Conservation (phyloP, 1,140 invertebrate genomes). For the Drosophila rhopaloa region DNA sequence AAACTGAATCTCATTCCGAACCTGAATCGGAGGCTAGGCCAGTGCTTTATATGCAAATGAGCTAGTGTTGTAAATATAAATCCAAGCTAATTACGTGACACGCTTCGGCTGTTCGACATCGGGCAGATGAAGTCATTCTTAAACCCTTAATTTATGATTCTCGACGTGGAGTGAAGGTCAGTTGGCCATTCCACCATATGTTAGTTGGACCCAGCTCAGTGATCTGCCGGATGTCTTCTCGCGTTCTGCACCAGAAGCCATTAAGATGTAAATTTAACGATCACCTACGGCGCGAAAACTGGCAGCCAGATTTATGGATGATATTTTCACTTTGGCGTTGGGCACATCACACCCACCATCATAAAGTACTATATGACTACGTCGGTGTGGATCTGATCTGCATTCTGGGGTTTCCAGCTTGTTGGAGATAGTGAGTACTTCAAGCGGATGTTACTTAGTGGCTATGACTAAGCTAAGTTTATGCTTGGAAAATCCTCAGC, state of each 20-base stretch:
- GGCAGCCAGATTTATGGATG: conserved; percentile 64
- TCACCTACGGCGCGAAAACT: conserved; percentile 31
- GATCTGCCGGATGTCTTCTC: conserved; percentile 74
- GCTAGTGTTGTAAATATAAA: conserved; percentile 59
- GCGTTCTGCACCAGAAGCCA: conserved; percentile 57
- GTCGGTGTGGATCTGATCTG: conserved; percentile 2
- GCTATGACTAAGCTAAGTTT: conserved; percentile 17
- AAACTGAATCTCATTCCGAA: conserved; percentile 9
- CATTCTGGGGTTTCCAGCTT: conserved; percentile 50
- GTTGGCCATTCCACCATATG: background rate
- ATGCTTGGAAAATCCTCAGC: conserved; percentile 15
- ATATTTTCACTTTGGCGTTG: conserved; percentile 57
- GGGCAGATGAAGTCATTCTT: conserved; percentile 65
- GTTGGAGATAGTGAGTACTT: background rate
- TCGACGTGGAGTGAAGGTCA: conserved; percentile 57
- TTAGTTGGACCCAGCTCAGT: conserved; percentile 43
- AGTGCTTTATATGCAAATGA: conserved; percentile 72
- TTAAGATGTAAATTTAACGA: conserved; percentile 80
- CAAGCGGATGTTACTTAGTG: conserved; percentile 15
- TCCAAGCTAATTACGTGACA: conserved; percentile 75
- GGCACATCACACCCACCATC: conserved; percentile 45
- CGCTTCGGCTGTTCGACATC: conserved; percentile 66
- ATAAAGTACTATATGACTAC: conserved; percentile 13
- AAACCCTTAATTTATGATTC: conserved; percentile 68
- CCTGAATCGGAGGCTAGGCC: conserved; percentile 40